phyloP scores from a whole-genome alignment of 2,113 vertebrate genomes.

The Tychaedon coryphoeus region DNA sequence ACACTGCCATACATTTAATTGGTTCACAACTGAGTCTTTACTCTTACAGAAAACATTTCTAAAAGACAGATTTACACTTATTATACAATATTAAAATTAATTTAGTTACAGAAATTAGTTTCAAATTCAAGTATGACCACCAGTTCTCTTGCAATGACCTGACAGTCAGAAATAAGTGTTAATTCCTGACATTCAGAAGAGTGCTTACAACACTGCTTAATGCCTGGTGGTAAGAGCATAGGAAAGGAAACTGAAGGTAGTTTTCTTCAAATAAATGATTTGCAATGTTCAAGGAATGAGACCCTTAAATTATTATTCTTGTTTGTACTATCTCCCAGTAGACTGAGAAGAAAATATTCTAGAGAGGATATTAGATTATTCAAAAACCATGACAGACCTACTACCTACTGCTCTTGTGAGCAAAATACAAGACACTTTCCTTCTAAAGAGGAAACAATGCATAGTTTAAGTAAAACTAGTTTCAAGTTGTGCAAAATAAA shows the following conservation, averaged over 20 bases:
- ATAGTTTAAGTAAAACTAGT: not conserved
- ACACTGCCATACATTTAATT: not conserved
- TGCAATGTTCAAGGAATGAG: not conserved
- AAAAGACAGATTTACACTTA: not conserved
- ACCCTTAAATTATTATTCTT: not conserved
- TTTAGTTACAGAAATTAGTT: not conserved
- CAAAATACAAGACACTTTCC: not conserved
- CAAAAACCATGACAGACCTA: not conserved
- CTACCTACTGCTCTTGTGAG: not conserved
- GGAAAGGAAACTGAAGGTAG: not conserved
- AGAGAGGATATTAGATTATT: not conserved
- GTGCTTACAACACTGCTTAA: not conserved
- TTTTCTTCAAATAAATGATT: not conserved
- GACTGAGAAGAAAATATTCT: not conserved
- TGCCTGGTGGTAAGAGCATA: not conserved
- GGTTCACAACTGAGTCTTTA: rapidly evolving
- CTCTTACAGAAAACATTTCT: not conserved
- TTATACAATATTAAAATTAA: not conserved
- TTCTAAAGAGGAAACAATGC: not conserved
- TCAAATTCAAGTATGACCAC: not conserved
- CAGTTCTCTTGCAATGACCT: not conserved
- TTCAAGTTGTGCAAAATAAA: not conserved
- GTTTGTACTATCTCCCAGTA: not conserved
- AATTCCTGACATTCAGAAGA: not conserved
- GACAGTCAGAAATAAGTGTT: not conserved